Conservation (phyloP, 2,888 invertebrate species). For the Sylvicola fuscatus region DNA sequence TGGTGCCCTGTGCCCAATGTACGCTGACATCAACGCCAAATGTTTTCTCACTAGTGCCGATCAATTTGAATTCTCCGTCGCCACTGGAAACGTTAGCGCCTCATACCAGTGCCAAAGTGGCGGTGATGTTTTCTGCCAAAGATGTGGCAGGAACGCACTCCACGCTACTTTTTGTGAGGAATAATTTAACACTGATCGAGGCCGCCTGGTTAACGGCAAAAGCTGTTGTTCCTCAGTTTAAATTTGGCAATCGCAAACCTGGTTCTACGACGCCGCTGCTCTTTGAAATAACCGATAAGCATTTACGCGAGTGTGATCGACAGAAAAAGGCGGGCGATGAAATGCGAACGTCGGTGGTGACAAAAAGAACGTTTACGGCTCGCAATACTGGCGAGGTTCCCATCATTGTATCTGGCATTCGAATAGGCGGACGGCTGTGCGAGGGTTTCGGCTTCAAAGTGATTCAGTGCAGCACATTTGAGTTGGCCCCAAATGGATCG, state of each 20-base stretch:
- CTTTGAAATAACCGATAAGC: conserved; percentile 48
- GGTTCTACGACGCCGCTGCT: conserved; percentile 52
- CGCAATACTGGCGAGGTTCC: conserved; percentile 81
- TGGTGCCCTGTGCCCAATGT: too few species aligned
- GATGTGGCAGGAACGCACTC: conserved; percentile 17
- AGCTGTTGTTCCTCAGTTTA: conserved; percentile 71
- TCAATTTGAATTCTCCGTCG: too few species aligned
- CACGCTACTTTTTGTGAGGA: conserved; percentile 35
- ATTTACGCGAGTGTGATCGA: conserved; percentile 33
- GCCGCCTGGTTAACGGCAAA: conserved; percentile 62
- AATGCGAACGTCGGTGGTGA: conserved; percentile 38
- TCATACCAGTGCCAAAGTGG: conserved; percentile 14
- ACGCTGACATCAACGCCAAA: background rate
- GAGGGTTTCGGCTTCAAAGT: conserved; percentile 65
- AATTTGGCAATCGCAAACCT: conserved; percentile 70
- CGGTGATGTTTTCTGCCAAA: conserved; percentile 17
- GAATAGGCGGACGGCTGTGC: conserved; percentile 43
- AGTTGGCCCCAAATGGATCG: conserved; percentile 47
- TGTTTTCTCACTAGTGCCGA: conserved; percentile 2
- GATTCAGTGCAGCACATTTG: conserved; percentile 50
- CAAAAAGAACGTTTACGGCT: conserved; percentile 62
- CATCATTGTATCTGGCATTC: conserved; percentile 46
- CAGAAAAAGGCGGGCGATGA: conserved; percentile 14
- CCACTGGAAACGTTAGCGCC: conserved; percentile 13
- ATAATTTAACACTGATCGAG: conserved; percentile 86